Evolutionary conservation across 2,113 vertebrate species (phyloP).

Genomic region (Malurus alboscapulatus): DNA sequence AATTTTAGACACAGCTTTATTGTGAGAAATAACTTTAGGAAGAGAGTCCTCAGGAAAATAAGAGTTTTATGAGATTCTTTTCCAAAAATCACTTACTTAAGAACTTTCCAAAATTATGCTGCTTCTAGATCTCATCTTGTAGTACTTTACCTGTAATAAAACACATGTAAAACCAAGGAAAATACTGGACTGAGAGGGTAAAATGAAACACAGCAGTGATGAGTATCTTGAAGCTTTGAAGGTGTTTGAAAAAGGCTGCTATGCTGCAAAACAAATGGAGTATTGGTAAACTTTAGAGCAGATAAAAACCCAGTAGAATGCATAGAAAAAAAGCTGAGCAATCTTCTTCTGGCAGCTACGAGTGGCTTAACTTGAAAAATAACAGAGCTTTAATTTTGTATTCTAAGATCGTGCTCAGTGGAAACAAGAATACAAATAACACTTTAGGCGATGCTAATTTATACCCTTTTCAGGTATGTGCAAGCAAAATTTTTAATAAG

Average conservation of each 20-base stretch:
- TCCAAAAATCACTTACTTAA: background rate
- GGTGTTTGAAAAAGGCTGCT: background rate
- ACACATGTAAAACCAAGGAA: background rate
- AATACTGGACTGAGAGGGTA: background rate
- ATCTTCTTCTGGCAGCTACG: background rate
- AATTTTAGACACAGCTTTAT: background rate
- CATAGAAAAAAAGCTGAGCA: background rate
- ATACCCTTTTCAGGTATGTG: background rate
- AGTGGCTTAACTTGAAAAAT: background rate
- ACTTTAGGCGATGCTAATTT: background rate
- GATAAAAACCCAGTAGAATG: background rate
- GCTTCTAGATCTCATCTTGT: background rate
- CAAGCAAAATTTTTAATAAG: background rate
- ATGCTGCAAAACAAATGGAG: background rate
- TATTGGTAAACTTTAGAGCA: background rate
- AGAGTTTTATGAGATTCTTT: background rate
- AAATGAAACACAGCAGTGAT: background rate
- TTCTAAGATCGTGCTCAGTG: background rate
- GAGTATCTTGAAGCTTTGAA: background rate
- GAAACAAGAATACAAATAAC: background rate
- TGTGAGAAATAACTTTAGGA: background rate
- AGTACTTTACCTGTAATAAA: background rate
- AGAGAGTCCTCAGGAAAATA: background rate
- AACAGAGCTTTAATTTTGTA: background rate
- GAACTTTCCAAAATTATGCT: background rate